Percentiles rank a stretch among this genome's conserved stretches.
These are phyloP conservation scores for Dasysyrphus tricinctus DNA, from an alignment of 2,888 invertebrate genomes.

Conservation along the genomic window DNA sequence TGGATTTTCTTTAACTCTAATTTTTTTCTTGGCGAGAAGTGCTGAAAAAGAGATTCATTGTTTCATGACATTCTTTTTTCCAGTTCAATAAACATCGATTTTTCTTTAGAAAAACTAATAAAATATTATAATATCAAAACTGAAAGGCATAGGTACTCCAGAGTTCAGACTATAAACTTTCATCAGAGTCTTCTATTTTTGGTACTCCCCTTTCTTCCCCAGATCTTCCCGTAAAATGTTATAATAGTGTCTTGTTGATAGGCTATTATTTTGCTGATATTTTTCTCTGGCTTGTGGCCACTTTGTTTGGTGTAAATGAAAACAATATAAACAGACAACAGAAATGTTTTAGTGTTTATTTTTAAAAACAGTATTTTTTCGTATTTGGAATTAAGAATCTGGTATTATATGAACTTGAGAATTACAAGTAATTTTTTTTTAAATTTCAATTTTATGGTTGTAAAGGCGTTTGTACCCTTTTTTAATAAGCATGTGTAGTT, in stretches of 20 bases:
- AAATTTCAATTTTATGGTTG: neutral
- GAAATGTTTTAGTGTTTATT: neutral
- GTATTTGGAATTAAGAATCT: neutral
- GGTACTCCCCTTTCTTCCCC: neutral
- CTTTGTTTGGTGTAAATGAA: conserved; percentile 15
- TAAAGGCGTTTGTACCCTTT: neutral
- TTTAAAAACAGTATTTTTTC: conserved; percentile 1
- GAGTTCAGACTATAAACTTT: neutral
- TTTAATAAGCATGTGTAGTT: neutral
- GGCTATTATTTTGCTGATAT: conserved; percentile 40
- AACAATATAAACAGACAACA: neutral
- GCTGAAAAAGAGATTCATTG: too few species aligned
- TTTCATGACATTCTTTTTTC: too few species aligned
- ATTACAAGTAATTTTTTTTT: neutral
- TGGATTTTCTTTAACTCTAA: too few species aligned
- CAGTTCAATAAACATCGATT: too few species aligned
- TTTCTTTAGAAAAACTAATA: too few species aligned
- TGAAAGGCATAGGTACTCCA: neutral
- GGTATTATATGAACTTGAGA: conserved; percentile 5
- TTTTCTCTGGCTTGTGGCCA: conserved; percentile 51
- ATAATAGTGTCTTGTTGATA: neutral
- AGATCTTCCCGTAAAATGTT: neutral
- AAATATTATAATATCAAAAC: neutral
- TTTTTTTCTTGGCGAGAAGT: too few species aligned
- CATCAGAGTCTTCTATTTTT: neutral